Evolutionary conservation across 2,797 vertebrate species (phyloP), one percentile per base, ranked within the genome.

Genomic region (Arvicola amphibius): DNA sequence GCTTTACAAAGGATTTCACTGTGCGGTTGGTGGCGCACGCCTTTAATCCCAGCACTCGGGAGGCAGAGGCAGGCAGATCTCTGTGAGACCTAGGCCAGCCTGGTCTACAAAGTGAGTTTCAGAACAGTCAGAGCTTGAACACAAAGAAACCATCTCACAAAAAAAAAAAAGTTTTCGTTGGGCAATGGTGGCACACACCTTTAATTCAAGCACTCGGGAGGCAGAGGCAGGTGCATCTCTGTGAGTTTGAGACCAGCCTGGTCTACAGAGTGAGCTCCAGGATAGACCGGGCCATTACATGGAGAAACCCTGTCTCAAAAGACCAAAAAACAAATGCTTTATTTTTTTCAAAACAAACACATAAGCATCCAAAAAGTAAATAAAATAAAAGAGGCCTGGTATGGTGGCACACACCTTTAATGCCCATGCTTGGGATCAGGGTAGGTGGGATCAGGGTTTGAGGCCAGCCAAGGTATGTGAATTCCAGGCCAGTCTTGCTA

Each of bases 171-270:
- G 51, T 53, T 73, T 73, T 56, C 21, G 4, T n/a, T 37, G 69
- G 29, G 63, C 4, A 2, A 5, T 65, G 29, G 29, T 32, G 63
- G 71, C 0, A 0, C 10, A 5, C 10, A 2, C 37, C 71, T 73
- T 73, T 40, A 25, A 73, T 40, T 19, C 71, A 4, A 40, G 71
- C 71, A 40, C n/a, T 73, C 6, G 2, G n/a, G 21, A 73, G 71
- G 21, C 37, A 73, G 71, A 40, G 71, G 37, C 71, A 73, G 71
- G 71, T 2, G 4, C 4, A 73, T 73, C 71, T 73, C n/a, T 25
- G 69, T 73, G 71, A 73, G 71, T 73, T 73, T 1, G 17, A 73
- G 37, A 37, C 21, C 19, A 37, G 71, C 37, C 37, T 40, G n/a
- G n/a, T 25, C 21, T 40, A 71, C 10, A 40, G n/a, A 40, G n/a